Percentiles rank a stretch among this genome's conserved stretches.
Conservation (phyloP, 2,797 vertebrate species). For the Carcharodon carcharias region DNA sequence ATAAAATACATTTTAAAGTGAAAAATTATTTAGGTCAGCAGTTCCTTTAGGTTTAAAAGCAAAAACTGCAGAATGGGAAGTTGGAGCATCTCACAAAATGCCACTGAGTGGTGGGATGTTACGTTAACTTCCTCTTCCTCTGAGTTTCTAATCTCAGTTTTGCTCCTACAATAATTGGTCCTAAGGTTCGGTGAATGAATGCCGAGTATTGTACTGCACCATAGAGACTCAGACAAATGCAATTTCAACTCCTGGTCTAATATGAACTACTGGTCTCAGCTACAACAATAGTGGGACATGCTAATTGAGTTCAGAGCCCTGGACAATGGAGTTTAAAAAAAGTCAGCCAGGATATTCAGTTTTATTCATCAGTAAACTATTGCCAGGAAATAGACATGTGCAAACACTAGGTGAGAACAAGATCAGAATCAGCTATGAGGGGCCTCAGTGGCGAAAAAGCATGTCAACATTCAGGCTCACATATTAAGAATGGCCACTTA, state of each 20-base stretch:
- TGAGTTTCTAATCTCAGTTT: neutral
- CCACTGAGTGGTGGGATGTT: neutral
- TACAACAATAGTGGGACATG: neutral
- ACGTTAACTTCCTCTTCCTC: neutral
- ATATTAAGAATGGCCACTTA: neutral
- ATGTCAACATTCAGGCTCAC: neutral
- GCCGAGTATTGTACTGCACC: neutral
- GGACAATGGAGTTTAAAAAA: neutral
- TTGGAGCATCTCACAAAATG: neutral
- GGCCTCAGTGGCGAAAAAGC: neutral
- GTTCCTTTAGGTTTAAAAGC: neutral
- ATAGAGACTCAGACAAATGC: neutral
- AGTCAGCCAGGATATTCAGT: neutral
- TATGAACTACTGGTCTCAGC: neutral
- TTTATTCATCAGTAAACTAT: neutral
- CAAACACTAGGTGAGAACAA: neutral
- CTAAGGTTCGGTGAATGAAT: no score
- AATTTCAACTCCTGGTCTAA: neutral
- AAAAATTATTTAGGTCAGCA: neutral
- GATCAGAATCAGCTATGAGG: neutral
- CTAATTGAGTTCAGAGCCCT: neutral
- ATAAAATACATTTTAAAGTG: slow-evolving; percentile 11
- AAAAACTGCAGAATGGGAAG: neutral
- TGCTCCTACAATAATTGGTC: neutral
- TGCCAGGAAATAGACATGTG: neutral